Conservation (phyloP, 2,113 vertebrate genomes). For the Oreochromis tanganicae region DNA sequence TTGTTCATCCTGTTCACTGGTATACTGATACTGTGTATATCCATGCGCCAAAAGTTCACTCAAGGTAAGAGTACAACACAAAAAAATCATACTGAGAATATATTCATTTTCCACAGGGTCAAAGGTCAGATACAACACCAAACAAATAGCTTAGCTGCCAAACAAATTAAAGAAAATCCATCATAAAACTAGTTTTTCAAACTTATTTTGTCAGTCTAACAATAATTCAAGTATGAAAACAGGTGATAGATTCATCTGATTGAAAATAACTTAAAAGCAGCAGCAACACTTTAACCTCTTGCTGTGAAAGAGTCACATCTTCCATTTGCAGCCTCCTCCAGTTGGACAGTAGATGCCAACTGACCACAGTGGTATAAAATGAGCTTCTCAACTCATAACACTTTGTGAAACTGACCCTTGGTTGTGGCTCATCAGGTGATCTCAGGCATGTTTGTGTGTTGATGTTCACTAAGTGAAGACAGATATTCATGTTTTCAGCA, state of each 20-base stretch:
- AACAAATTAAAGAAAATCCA: fast-evolving
- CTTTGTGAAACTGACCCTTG: too few relatives aligned
- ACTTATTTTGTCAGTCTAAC: background rate
- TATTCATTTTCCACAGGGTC: background rate
- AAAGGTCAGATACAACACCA: fast-evolving
- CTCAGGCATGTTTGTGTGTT: too few relatives aligned
- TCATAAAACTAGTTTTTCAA: fast-evolving
- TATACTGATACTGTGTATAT: background rate
- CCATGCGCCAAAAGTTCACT: fast-evolving
- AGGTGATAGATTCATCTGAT: background rate
- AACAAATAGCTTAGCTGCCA: background rate
- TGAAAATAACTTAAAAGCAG: background rate
- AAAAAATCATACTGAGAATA: background rate
- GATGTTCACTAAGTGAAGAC: too few relatives aligned
- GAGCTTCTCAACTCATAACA: too few relatives aligned
- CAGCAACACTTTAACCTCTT: background rate
- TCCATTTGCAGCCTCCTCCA: too few relatives aligned
- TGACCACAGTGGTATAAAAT: too few relatives aligned
- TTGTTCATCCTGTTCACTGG: background rate
- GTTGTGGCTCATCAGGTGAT: too few relatives aligned
- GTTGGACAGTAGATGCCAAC: too few relatives aligned
- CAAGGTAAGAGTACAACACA: background rate
- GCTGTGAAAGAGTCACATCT: too few relatives aligned
- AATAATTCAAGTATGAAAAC: background rate
- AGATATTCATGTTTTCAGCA: too few relatives aligned